Evolutionary conservation across 2,888 invertebrate species (phyloP).

Genomic region (Leucophenga montana): DNA sequence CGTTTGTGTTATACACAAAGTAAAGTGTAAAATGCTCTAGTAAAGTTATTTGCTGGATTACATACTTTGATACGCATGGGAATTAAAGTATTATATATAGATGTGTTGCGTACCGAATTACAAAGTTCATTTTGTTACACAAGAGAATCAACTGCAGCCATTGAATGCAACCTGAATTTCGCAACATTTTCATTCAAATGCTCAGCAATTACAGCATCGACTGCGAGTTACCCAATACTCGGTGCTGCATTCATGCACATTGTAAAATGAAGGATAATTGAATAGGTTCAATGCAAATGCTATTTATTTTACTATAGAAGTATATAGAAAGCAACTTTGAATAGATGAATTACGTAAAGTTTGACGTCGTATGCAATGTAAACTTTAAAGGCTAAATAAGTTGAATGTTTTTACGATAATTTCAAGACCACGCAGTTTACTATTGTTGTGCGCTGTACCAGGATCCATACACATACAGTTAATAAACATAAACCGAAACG

Average conservation of each 20-base stretch:
- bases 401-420: too few relatives aligned
- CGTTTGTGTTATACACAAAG: too few relatives aligned
- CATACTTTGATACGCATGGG: too few relatives aligned
- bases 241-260: neutral
- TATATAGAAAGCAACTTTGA: neutral
- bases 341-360: neutral
- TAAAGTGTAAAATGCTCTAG: too few relatives aligned
- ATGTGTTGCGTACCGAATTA: too few relatives aligned
- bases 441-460: too few relatives aligned
- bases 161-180: neutral
- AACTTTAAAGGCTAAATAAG: neutral
- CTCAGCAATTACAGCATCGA: neutral
- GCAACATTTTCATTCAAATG: neutral
- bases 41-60: too few relatives aligned
- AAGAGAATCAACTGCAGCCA: neutral
- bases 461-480: too few relatives aligned
- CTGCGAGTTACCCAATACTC: neutral
- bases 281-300: conserved; percentile 4
- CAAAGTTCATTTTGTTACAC: conserved; percentile 7
- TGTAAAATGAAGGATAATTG: neutral
- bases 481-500: too few relatives aligned
- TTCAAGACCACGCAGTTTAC: too few relatives aligned
- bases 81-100: too few relatives aligned
- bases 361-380: neutral
- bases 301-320: neutral